Conservation (phyloP, 2,113 vertebrate species). For the Ahaetulla prasina region DNA sequence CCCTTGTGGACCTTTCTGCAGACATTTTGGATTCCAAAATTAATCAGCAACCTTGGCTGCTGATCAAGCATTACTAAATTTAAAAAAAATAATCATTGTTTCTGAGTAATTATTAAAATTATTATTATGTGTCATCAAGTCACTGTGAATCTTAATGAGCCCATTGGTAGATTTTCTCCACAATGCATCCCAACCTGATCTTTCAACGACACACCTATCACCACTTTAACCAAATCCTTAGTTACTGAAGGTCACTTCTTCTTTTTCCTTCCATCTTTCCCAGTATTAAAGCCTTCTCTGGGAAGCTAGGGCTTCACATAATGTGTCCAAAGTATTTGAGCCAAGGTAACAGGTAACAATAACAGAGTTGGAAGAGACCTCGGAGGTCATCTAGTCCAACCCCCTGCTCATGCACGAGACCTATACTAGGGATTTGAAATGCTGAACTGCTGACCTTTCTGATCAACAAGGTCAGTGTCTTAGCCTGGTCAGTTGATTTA, state of each 20-base stretch:
- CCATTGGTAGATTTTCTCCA: background rate
- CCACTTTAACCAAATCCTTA: background rate
- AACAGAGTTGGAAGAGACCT: too few relatives aligned
- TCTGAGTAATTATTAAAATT: background rate
- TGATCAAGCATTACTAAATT: background rate
- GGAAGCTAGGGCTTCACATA: background rate
- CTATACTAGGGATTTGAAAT: too few relatives aligned
- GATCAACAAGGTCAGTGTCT: too few relatives aligned
- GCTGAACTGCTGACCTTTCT: too few relatives aligned
- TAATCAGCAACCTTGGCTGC: too few relatives aligned
- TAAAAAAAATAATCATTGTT: background rate
- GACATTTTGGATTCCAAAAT: background rate
- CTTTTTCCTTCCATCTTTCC: background rate
- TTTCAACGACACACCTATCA: background rate
- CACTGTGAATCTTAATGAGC: background rate
- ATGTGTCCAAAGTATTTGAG: background rate
- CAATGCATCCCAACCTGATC: background rate
- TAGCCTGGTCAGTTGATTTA: background rate
- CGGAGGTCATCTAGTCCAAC: too few relatives aligned
- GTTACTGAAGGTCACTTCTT: background rate
- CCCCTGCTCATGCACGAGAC: too few relatives aligned
- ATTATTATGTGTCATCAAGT: background rate
- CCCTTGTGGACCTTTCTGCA: background rate
- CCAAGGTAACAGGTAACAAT: too few relatives aligned
- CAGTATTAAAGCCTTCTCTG: background rate